Percentiles rank a stretch among this genome's conserved stretches.
These are phyloP conservation scores for Gymnoscopelus braueri DNA, from an alignment of 2,797 vertebrate species.

Conservation along the genomic window DNA sequence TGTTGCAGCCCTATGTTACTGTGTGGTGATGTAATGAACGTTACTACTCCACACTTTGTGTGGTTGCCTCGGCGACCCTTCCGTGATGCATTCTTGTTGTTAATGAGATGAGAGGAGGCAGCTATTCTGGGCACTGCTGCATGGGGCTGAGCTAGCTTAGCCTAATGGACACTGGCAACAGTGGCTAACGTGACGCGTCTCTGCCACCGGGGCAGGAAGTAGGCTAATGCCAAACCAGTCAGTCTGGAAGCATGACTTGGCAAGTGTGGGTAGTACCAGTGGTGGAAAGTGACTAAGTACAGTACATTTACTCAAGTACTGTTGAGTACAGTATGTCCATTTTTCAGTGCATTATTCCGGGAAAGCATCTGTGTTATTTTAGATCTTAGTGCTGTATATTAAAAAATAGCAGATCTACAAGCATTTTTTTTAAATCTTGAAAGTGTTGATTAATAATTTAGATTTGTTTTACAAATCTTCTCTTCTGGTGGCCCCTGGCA, in stretches of 20 bases:
- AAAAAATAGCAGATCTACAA: too few relatives aligned
- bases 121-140: slow-evolving; percentile 50
- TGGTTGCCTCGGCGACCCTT: slow-evolving; percentile 16
- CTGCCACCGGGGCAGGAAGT: slow-evolving; percentile 58
- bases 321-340: too few relatives aligned
- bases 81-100: slow-evolving; percentile 12
- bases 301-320: too few relatives aligned
- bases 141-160: slow-evolving; percentile 52
- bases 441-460: too few relatives aligned
- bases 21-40: too few relatives aligned
- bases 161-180: slow-evolving; percentile 66
- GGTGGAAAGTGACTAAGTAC: not conserved
- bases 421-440: too few relatives aligned
- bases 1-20: too few relatives aligned
- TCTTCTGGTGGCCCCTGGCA: too few relatives aligned
- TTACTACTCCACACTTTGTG: not conserved
- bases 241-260: slow-evolving; percentile 24
- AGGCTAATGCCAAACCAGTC: slow-evolving; percentile 59
- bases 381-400: too few relatives aligned
- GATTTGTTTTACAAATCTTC: too few relatives aligned
- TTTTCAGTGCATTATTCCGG: too few relatives aligned
- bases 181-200: slow-evolving; percentile 53
- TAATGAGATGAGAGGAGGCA: slow-evolving; percentile 45
- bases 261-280: slow-evolving; percentile 8
- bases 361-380: too few relatives aligned